Base-by-base conservation (phyloP, 2,797 vertebrate genomes). In the Pangasius mekongensis region DNA sequence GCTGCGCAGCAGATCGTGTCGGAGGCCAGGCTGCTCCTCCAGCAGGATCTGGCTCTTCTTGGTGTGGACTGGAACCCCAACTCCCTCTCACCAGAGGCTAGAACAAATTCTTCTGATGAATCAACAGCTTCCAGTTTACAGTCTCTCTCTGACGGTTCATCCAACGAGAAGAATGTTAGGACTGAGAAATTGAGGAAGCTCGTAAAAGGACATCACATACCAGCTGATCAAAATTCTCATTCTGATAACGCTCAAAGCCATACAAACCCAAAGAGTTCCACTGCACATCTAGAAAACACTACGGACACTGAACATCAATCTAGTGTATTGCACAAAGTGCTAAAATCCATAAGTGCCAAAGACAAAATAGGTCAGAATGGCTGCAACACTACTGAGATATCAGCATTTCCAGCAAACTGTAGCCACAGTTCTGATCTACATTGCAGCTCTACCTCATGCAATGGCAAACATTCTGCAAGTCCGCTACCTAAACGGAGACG, bases 51-150 rank as follows among this genome's bases (percentile, higher is more conserved):
- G 94, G 96, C 97, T 30, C 92, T 92, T 90, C 95, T 99, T 90
- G 99, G 99, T 87, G 94, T 99, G 13, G 95, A 95, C 0, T 99
- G 98, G 98, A 95, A 97, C 91, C 97, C 96, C 1, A 87, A 93
- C 3, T 82, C 90, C 9, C 85, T 94, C 80, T 88, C 91, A 22
- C 85, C 91, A 33, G 91, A 73, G 5, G 84, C 77, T 76, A 76
- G 89, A 67, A 54, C 43, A 77, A 81, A 49, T 60, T 88, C 66
- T 20, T 89, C 71, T 13, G 74, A 88, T 9, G 56, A 89, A 71
- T 90, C 90, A 39, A 67, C 85, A 22, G 84, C 90, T 54, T 80
- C 84, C 8, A 64, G 2, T 13, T 76, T 39, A 33, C 69, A 58
- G 22, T 83, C 83, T 62, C 30, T 64, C 56, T 16, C 24, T 10